A percentile compares a stretch with the other conserved stretches of the same genome.
Evolutionary conservation across 2,888 invertebrate genomes (phyloP).

Genomic region (Morinoia aosen): DNA sequence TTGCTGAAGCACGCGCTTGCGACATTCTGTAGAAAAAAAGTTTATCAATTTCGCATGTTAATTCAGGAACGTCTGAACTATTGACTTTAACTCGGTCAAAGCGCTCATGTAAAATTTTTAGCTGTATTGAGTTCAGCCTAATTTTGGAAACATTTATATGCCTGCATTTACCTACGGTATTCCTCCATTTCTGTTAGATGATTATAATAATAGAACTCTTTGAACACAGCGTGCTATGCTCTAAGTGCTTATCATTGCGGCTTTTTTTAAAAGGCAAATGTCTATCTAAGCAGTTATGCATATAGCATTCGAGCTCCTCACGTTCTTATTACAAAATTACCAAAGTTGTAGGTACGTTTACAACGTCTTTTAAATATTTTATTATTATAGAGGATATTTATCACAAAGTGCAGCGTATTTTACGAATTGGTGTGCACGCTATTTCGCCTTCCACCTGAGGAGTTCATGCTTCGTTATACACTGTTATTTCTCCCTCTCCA

Average conservation of each 20-base stretch:
- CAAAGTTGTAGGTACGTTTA: neutral
- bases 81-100: neutral
- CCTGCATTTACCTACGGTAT: neutral
- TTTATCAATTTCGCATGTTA: neutral
- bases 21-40: neutral
- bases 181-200: neutral
- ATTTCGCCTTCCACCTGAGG: too few species aligned
- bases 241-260: neutral
- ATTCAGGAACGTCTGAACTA: too few species aligned
- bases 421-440: neutral
- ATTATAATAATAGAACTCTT: neutral
- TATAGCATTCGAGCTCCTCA: neutral
- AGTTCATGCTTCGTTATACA: neutral
- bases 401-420: neutral
- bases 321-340: neutral
- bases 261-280: neutral
- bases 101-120: neutral
- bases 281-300: neutral
- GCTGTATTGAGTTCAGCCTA: neutral
- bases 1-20: neutral
- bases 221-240: neutral
- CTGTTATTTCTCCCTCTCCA: neutral
- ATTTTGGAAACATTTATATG: neutral
- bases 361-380: neutral
- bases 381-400: neutral